These are phyloP conservation scores for Meliscaeva auricollis DNA, from an alignment of 2,888 invertebrate species.

Conservation along the genomic window DNA sequence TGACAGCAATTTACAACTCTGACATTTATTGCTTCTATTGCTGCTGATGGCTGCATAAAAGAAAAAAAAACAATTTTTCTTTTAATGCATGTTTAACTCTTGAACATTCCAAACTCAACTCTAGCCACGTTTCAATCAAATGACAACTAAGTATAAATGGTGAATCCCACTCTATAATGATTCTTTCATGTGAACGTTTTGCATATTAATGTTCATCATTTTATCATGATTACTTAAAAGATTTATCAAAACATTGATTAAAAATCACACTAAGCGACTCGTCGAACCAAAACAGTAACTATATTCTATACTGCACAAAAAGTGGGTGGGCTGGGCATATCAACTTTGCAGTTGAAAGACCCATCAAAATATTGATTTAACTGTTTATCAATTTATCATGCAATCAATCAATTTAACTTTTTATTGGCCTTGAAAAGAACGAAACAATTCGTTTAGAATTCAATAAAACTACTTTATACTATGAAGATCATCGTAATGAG, in stretches of 20 bases:
- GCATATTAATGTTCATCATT: neutral
- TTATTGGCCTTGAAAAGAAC: conserved; percentile 10
- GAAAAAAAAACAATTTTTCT: neutral
- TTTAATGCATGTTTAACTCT: conserved; percentile 9
- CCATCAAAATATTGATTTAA: too few species aligned
- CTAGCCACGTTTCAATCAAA: conserved; percentile 15
- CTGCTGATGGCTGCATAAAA: neutral
- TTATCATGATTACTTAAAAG: neutral
- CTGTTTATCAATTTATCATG: too few species aligned
- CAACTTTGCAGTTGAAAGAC: neutral
- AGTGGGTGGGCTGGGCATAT: too few species aligned
- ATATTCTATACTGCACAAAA: neutral
- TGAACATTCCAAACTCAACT: conserved; percentile 14
- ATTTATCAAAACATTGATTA: conserved; percentile 18
- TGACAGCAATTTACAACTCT: conserved; percentile 5
- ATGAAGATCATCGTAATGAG: neutral
- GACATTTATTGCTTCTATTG: conserved; percentile 3
- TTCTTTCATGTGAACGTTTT: neutral
- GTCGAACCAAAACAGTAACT: conserved; percentile 5
- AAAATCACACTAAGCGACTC: neutral
- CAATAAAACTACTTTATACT: neutral
- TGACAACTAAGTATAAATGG: conserved; percentile 13
- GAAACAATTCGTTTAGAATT: conserved; percentile 28
- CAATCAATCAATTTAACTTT: conserved; percentile 51
- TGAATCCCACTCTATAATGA: conserved; percentile 23